Evolutionary conservation across 35 echinoderm and acorn worm species (phyloP).

Genomic region (Apostichopus parvimensis): DNA sequence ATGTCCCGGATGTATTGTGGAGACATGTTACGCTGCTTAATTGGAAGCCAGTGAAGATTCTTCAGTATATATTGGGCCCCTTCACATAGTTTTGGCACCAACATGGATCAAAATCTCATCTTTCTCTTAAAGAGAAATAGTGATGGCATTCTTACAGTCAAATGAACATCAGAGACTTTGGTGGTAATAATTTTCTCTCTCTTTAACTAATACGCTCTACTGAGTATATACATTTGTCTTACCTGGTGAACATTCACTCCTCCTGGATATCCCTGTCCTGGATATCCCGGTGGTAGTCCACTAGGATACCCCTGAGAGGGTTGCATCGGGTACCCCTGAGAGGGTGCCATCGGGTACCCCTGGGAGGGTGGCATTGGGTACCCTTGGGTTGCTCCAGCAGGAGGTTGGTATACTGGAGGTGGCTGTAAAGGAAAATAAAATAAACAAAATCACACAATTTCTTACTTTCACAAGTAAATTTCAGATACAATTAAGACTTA

Average conservation of each 20-base stretch:
- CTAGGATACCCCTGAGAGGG: background rate
- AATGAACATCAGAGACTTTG: too few relatives aligned
- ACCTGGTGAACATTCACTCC: background rate
- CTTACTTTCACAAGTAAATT: too few relatives aligned
- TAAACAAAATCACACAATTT: too few relatives aligned
- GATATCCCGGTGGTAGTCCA: background rate
- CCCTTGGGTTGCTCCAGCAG: background rate
- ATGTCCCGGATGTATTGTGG: too few relatives aligned
- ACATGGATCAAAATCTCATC: too few relatives aligned
- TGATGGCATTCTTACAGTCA: too few relatives aligned
- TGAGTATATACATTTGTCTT: background rate
- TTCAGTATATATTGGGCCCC: too few relatives aligned
- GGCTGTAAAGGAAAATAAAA: background rate
- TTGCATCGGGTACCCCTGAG: background rate
- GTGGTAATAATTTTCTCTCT: background rate
- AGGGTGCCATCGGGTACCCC: background rate
- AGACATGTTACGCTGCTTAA: too few relatives aligned
- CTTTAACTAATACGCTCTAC: too few relatives aligned
- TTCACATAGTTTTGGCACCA: too few relatives aligned
- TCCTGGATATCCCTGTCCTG: background rate
- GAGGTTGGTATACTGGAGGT: background rate
- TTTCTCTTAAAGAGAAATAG: too few relatives aligned
- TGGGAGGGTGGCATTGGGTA: background rate
- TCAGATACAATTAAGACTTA: background rate
- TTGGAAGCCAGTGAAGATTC: too few relatives aligned